Percentiles rank a stretch among this genome's conserved stretches.
Evolutionary conservation across 2,113 vertebrate genomes (phyloP).

Genomic region (Drymodes brunneopygia): DNA sequence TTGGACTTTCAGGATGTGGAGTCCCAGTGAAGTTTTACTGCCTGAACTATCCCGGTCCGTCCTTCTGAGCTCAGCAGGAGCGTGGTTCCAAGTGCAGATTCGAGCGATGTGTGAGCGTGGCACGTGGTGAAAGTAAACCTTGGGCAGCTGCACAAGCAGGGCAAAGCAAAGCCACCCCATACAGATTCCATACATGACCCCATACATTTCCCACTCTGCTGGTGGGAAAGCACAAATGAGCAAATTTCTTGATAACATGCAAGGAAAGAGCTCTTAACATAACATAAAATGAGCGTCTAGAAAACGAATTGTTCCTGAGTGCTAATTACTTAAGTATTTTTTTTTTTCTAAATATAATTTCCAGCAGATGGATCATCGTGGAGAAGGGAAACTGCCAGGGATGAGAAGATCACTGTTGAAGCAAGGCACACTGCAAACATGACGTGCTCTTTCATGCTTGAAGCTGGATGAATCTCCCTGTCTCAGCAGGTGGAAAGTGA

Average conservation of each 20-base stretch:
- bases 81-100: accelerated
- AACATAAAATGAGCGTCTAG: not conserved
- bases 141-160: not conserved
- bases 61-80: not conserved
- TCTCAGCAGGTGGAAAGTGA: slow-evolving; percentile 43
- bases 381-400: not conserved
- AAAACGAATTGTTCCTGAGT: not conserved
- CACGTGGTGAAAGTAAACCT: not conserved
- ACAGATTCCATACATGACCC: too few relatives aligned
- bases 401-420: slow-evolving; percentile 12
- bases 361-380: not conserved
- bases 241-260: not conserved
- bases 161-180: not conserved
- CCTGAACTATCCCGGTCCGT: not conserved
- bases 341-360: not conserved
- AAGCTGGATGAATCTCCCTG: not conserved
- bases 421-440: not conserved
- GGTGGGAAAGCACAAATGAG: not conserved
- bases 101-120: not conserved
- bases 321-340: not conserved
- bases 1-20: too few relatives aligned
- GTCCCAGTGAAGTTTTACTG: not conserved
- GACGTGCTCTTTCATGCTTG: not conserved
- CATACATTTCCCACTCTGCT: too few relatives aligned
- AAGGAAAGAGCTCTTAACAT: not conserved